Evolutionary conservation across 1,140 invertebrate species (phyloP), one percentile per base, ranked within the genome.

Genomic region (Mylabris phalerata): DNA sequence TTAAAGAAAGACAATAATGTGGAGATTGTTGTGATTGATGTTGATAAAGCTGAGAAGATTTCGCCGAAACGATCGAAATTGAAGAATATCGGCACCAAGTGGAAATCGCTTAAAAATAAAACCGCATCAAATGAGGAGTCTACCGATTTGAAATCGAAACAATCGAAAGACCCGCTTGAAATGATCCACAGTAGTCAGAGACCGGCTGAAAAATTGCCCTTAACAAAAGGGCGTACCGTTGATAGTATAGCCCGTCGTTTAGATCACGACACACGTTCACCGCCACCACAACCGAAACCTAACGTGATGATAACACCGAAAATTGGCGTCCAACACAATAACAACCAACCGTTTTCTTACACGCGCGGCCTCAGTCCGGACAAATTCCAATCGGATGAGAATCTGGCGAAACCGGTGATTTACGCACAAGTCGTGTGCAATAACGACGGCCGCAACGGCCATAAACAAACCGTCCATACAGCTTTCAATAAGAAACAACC

Each of bases 281-380:
- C 83, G 2, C 83, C 84, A 51, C 82, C 84, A 4, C 84, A 81
- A 67, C 71, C 80, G 38, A 76, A 81, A 65, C 77, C 75, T 0
- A 74, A 73, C 44, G 73, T 77, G 0, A 79, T 88, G 67, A 77
- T 87, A 4, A 78, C 80, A 5, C 80, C 84, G 7, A 71, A 79
- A 50, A 74, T 75, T 1, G 80, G 79, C 52, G 81, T 82, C 38
- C 77, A 80, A 9, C 84, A 85, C 63, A 88, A 88, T 67, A 81
- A 83, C 62, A 89, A 87, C 65, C 79, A 85, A 67, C 86, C 87
- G 7, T 88, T 89, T 70, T 88, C 86, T 0, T 89, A 89, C 61
- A 86, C 84, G 0, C 81, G 80, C 55, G 75, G 74, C 6, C 46
- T 68, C 7, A 68, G 69, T 59, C 71, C 49, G 58, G 73, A 72